Percentiles rank a stretch among this genome's conserved stretches.
Evolutionary conservation across 2,888 invertebrate species (phyloP).

Genomic region (Thyatira batis): DNA sequence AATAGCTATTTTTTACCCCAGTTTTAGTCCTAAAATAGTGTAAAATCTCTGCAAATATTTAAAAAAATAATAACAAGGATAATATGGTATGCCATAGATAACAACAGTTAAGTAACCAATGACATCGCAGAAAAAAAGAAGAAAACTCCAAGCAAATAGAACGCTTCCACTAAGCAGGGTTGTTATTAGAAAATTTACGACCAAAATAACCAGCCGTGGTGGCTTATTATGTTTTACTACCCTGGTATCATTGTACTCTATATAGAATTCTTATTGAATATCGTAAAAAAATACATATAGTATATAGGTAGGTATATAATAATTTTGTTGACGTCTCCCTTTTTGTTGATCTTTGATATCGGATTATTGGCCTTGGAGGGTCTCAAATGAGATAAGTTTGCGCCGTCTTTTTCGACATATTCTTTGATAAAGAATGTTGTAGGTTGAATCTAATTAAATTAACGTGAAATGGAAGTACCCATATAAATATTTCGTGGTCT

Average conservation of each 20-base stretch:
- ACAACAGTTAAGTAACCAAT: conserved; percentile 1
- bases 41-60: too few relatives aligned
- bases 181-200: conserved; percentile 45
- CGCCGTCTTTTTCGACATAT: background rate
- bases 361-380: too few relatives aligned
- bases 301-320: conserved; percentile 26
- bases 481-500: too few relatives aligned
- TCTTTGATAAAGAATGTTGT: too few relatives aligned
- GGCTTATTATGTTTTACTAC: conserved; percentile 42
- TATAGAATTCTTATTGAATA: conserved; percentile 23
- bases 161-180: conserved; percentile 16
- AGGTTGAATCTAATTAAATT: too few relatives aligned
- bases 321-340: conserved; percentile 24
- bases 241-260: conserved; percentile 31
- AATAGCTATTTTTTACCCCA: too few relatives aligned
- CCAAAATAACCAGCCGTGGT: conserved; percentile 19
- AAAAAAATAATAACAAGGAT: too few relatives aligned
- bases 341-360: background rate
- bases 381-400: background rate
- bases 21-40: too few relatives aligned
- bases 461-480: too few relatives aligned
- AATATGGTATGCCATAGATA: too few relatives aligned
- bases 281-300: conserved; percentile 44
- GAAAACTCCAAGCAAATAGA: conserved; percentile 3
- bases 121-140: background rate